These are phyloP conservation scores for Epirrhoe alternata DNA, from an alignment of 2,888 invertebrate genomes.

Conservation along the genomic window DNA sequence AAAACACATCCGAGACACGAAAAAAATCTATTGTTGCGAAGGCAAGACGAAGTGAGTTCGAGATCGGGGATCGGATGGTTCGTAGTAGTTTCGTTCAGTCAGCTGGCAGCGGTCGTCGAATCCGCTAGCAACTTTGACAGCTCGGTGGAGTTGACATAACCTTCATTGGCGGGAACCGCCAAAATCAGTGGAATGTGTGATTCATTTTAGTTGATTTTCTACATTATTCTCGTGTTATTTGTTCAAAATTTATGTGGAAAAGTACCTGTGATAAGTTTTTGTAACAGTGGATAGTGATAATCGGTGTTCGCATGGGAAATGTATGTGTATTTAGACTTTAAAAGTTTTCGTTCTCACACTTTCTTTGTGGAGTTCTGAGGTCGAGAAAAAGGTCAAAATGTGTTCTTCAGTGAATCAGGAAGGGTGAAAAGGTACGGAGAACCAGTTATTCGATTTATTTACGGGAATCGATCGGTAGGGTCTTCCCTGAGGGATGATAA, in stretches of 20 bases:
- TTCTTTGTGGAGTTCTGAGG: conserved; percentile 31
- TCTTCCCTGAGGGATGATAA: conserved; percentile 38
- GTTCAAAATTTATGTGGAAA: conserved; percentile 20
- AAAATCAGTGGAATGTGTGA: conserved; percentile 19
- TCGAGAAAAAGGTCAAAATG: conserved; percentile 42
- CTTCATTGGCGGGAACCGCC: conserved; percentile 30
- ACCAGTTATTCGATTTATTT: conserved; percentile 45
- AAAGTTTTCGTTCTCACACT: conserved; percentile 40
- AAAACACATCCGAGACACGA: conserved; percentile 30
- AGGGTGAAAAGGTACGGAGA: conserved; percentile 40
- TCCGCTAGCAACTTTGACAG: conserved; percentile 26
- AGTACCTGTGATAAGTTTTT: conserved; percentile 23
- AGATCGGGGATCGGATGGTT: conserved; percentile 10
- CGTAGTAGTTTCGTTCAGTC: conserved; percentile 32
- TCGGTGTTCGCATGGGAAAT: conserved; percentile 32
- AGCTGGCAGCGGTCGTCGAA: conserved; percentile 40
- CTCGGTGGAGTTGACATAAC: conserved; percentile 14
- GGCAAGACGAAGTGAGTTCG: conserved; percentile 17
- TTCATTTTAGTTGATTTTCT: conserved; percentile 19
- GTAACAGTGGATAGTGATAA: conserved; percentile 25
- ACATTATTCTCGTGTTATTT: conserved; percentile 20
- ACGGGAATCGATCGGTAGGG: conserved; percentile 39
- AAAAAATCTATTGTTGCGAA: conserved; percentile 35
- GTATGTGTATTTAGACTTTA: conserved; percentile 13
- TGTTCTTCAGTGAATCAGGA: conserved; percentile 30